These are phyloP conservation scores for Capitulum mitella DNA, from an alignment of 2,888 invertebrate species.

Conservation along the genomic window DNA sequence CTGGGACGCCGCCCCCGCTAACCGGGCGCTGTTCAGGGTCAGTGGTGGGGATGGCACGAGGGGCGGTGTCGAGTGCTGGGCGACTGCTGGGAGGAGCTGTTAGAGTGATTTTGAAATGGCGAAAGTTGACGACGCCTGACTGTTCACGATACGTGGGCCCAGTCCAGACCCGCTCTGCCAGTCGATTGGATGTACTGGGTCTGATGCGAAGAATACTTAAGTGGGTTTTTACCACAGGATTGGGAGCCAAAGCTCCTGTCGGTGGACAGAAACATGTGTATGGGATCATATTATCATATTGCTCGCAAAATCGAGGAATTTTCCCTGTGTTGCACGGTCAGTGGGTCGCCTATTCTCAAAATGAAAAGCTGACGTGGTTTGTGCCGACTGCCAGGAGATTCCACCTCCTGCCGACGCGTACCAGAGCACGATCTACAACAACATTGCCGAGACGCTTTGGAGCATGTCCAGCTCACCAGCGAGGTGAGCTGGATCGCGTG, in stretches of 20 bases:
- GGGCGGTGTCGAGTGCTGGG: not conserved
- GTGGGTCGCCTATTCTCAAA: not conserved
- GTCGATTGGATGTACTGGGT: no score
- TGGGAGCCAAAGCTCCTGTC: not conserved
- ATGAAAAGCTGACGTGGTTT: no score
- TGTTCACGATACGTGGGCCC: not conserved
- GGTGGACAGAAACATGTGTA: not conserved
- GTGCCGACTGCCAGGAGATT: no score
- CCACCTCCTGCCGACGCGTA: not conserved
- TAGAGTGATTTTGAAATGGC: no score
- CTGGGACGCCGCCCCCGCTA: not conserved
- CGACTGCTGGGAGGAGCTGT: not conserved
- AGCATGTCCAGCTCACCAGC: not conserved
- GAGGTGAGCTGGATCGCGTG: not conserved
- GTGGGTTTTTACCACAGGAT: not conserved
- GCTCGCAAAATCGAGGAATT: not conserved
- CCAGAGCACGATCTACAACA: conserved; percentile 16
- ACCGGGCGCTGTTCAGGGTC: not conserved
- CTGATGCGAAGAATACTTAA: no score
- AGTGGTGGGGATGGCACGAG: not conserved
- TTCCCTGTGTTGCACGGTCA: not conserved
- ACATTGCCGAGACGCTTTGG: not conserved
- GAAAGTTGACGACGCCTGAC: no score
- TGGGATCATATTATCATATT: not conserved
- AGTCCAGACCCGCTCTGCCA: no score